A percentile compares a stretch with the other conserved stretches of the same genome.
These are phyloP conservation scores for Bombus terrestris DNA, from an alignment of 1,140 invertebrate genomes.

Conservation along the genomic window DNA sequence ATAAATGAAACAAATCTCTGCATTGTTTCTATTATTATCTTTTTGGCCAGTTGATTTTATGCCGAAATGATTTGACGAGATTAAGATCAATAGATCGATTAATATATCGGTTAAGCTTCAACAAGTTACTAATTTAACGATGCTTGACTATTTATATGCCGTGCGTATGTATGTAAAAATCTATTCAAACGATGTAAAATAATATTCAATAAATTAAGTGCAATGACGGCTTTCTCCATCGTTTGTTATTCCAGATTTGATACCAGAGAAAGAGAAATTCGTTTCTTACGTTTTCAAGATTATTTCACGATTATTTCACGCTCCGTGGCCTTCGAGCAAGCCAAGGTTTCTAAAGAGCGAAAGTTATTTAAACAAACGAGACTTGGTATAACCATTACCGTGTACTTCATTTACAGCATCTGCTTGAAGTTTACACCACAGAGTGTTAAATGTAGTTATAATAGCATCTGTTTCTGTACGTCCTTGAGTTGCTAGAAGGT, in stretches of 20 bases:
- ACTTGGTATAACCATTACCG: background rate
- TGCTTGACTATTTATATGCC: no score
- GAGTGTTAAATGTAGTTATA: background rate
- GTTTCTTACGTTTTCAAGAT: conserved; percentile 10
- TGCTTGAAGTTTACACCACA: background rate
- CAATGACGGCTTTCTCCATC: background rate
- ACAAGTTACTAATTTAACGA: no score
- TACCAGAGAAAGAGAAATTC: background rate
- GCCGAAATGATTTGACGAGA: no score
- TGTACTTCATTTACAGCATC: conserved; percentile 14
- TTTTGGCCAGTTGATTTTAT: no score
- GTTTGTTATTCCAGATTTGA: background rate
- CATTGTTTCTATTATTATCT: no score
- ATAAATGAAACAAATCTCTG: no score
- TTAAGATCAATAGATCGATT: no score
- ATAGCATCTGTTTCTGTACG: background rate
- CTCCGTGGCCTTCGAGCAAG: background rate
- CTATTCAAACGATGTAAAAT: no score
- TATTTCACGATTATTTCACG: conserved; percentile 27
- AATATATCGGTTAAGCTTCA: no score
- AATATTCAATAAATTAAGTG: background rate
- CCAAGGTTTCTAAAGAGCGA: conserved; percentile 25
- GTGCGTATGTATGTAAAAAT: no score
- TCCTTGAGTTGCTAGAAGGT: background rate
- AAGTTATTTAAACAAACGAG: conserved; percentile 21